Conservation (phyloP, 1,140 invertebrate genomes). For the Papilio dardanus region DNA sequence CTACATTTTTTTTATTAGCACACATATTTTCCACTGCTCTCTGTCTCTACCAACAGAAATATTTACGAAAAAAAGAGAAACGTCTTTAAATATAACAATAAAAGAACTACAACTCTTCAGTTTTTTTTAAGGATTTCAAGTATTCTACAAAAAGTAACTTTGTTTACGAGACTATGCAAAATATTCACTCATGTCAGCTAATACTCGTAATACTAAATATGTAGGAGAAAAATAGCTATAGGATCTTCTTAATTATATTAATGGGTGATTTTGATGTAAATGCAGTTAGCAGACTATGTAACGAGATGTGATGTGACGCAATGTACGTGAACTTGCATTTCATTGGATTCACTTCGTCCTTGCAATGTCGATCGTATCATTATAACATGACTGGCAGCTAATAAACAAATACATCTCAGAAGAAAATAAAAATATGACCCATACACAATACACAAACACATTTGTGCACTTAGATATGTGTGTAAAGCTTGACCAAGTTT, state of each 20-base stretch:
- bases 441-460: constrained; percentile 39
- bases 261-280: constrained; percentile 37
- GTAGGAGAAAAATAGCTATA: background rate
- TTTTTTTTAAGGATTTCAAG: background rate
- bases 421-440: constrained; percentile 22
- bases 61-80: too few relatives aligned
- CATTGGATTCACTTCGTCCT: constrained; percentile 51
- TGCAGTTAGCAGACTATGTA: constrained; percentile 37
- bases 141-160: background rate
- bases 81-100: too few relatives aligned
- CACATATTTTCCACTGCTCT: too few relatives aligned
- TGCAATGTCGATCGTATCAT: constrained; percentile 32
- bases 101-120: too few relatives aligned
- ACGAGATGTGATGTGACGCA: constrained; percentile 44
- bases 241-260: constrained; percentile 31
- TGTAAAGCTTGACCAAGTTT: too few relatives aligned
- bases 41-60: too few relatives aligned
- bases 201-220: background rate
- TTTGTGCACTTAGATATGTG: too few relatives aligned
- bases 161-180: too few relatives aligned
- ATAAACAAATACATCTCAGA: constrained; percentile 29
- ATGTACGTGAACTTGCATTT: constrained; percentile 56
- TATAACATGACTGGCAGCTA: background rate
- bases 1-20: too few relatives aligned
- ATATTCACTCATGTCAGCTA: background rate